phyloP scores from a whole-genome alignment of 2,113 vertebrate genomes.

The Coptodon rendalli region DNA sequence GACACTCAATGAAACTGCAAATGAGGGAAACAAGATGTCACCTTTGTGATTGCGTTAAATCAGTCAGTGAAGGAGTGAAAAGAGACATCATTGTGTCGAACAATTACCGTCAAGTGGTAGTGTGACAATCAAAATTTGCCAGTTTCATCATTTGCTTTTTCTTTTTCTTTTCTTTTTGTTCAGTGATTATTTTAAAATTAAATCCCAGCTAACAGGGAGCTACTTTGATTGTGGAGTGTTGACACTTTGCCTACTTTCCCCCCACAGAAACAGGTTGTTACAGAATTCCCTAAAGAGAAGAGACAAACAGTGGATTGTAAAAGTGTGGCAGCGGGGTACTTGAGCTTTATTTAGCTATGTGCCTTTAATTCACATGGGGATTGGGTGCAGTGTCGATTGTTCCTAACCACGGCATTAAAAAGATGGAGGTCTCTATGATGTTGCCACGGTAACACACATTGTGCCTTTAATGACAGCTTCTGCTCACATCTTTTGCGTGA shows the following conservation, averaged over 20 bases:
- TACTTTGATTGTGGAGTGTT: conserved; percentile 42
- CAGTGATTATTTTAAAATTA: conserved; percentile 38
- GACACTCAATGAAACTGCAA: background rate
- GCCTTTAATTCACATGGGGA: conserved; percentile 63
- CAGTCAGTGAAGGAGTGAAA: background rate
- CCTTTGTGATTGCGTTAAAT: background rate
- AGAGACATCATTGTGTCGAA: background rate
- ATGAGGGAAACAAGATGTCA: background rate
- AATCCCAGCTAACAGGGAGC: background rate
- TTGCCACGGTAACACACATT: conserved; percentile 71
- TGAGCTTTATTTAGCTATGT: conserved; percentile 69
- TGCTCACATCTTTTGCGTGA: conserved; percentile 57
- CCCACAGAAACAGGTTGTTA: conserved; percentile 54
- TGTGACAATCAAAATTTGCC: conserved; percentile 25
- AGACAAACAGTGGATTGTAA: conserved; percentile 41
- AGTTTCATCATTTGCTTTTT: background rate
- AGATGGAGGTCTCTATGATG: conserved; percentile 58
- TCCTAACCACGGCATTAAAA: conserved; percentile 53
- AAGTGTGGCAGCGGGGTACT: conserved; percentile 44
- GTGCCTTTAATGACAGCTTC: conserved; percentile 66
- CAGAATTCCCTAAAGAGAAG: conserved; percentile 48
- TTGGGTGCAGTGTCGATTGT: conserved; percentile 57
- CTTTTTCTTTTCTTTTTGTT: background rate
- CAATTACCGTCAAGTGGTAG: conserved; percentile 28
- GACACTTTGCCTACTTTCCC: conserved; percentile 26